A percentile compares a stretch with the other conserved stretches of the same genome.
These are phyloP conservation scores for Sphaerodactylus townsendi DNA, from an alignment of 2,113 vertebrate species.

Conservation along the genomic window DNA sequence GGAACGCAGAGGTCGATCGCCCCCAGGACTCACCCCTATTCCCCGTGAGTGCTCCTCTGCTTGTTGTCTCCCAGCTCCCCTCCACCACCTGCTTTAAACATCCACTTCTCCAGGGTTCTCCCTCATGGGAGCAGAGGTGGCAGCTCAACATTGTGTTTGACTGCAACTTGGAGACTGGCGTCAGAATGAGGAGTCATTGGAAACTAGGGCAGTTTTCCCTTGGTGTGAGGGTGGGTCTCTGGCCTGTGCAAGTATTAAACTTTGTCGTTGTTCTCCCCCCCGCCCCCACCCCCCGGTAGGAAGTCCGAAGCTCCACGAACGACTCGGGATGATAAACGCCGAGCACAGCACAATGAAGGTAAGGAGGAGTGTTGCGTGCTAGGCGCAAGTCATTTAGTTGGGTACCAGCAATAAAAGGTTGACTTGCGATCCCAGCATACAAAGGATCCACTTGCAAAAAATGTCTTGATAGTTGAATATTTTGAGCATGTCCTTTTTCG, in stretches of 20 bases:
- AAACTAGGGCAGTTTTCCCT: no score
- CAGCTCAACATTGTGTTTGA: background rate
- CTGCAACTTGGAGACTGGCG: background rate
- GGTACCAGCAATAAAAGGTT: no score
- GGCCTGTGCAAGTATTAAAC: no score
- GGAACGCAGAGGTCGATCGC: slow-evolving; percentile 89
- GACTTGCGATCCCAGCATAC: fast-evolving
- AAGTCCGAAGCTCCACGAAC: slow-evolving; percentile 88
- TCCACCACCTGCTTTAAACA: background rate
- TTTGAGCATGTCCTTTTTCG: background rate
- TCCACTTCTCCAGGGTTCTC: background rate
- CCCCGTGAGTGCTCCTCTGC: slow-evolving; percentile 78
- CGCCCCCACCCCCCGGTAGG: slow-evolving; percentile 56
- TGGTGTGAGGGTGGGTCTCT: no score
- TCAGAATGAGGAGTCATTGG: no score
- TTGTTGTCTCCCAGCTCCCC: background rate
- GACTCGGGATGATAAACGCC: slow-evolving; percentile 90
- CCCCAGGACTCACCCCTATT: slow-evolving; percentile 88
- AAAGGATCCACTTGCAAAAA: background rate
- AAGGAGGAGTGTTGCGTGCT: no score
- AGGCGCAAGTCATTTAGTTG: background rate
- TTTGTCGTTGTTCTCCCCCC: background rate
- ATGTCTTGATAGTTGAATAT: background rate
- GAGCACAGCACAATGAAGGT: slow-evolving; percentile 96
- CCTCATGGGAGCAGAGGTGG: no score